Base-by-base conservation (phyloP, 2,888 invertebrate species). In the Spilosoma lubricipeda region DNA sequence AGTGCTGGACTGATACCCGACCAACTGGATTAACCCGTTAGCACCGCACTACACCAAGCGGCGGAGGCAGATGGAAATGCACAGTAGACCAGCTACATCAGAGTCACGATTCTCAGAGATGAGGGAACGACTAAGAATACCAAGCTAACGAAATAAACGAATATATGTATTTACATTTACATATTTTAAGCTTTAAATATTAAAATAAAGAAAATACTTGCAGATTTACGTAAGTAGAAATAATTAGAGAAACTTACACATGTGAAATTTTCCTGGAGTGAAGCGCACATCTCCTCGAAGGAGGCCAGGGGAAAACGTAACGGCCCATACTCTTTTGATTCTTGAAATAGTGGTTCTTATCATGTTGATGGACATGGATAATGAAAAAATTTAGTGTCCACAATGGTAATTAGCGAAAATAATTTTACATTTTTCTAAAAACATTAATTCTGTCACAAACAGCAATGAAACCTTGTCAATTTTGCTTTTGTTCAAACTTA, bases 321-420 rank as follows among this genome's bases (percentile, higher is more conserved):
- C 69, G 13, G 85, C 78, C 72, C 88, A 90, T 11, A 87, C 86
- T 66, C 82, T 89, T 77, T 86, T 90, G n/a, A 92, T 78, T 83
- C 87, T 92, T 63, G 86, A 79, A 48, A 92, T 48, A 33, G 90
- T 89, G 33, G 84, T 82, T 70, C 86, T 88, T 81, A 91, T 76
- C 92, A 92, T 93, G 72, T 80, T 91, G 75, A 48, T 27, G 64
- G 59, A 77, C 70, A 65, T 66, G 59, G 70, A 52, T 27, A 71
- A 36, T 67, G 67, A 56, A 36, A 63, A 64, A 36, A 30, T 71
- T 74, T 72, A 64, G 18, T 39, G 27, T 63, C 70, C 73, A 30
- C 63, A 82, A 80, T 85, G 88, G 82, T 88, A 90, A 89, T 80
- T 89, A 90, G 90, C 89, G 89, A 90, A 91, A 91, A 90, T 90